phyloP scores from a whole-genome alignment of 2,888 invertebrate species.

The Cataglyphis cursor region DNA sequence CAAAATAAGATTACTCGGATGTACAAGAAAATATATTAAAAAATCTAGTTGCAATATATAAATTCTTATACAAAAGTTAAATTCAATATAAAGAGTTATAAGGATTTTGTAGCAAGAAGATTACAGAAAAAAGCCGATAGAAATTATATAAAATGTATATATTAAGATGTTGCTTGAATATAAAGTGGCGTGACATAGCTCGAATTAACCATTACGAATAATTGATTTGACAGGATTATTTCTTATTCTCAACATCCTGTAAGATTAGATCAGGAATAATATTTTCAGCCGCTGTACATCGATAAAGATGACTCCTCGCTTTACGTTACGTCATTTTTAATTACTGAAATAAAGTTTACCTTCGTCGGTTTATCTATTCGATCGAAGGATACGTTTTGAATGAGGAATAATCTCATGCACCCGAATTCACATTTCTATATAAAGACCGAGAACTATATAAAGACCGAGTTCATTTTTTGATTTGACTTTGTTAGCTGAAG shows the following conservation, averaged over 20 bases:
- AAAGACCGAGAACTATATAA: slow-evolving; percentile 41
- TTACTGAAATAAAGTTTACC: slow-evolving; percentile 72
- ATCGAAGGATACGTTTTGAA: slow-evolving; percentile 55
- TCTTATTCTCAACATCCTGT: slow-evolving; percentile 1
- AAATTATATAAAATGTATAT: neutral
- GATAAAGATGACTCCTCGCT: slow-evolving; percentile 33
- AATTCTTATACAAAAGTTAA: neutral
- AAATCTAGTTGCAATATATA: neutral
- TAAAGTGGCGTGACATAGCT: neutral
- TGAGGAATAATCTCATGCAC: slow-evolving; percentile 46
- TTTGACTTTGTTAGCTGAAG: slow-evolving; percentile 34
- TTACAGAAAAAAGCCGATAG: neutral
- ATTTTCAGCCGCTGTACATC: neutral
- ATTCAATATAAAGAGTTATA: neutral
- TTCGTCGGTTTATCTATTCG: slow-evolving; percentile 58
- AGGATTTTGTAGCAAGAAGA: neutral
- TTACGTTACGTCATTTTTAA: slow-evolving; percentile 61
- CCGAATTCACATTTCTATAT: slow-evolving; percentile 19
- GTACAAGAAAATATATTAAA: neutral
- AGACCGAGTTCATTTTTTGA: slow-evolving; percentile 41
- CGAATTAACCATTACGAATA: slow-evolving; percentile 1
- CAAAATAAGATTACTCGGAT: neutral
- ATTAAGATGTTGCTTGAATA: slow-evolving; percentile 3
- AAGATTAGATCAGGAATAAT: slow-evolving; percentile 22
- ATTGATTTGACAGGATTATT: slow-evolving; percentile 12